Percentiles rank a stretch among this genome's conserved stretches.
phyloP scores from a whole-genome alignment of 2,797 vertebrate species.

The Peromyscus melanophrys region DNA sequence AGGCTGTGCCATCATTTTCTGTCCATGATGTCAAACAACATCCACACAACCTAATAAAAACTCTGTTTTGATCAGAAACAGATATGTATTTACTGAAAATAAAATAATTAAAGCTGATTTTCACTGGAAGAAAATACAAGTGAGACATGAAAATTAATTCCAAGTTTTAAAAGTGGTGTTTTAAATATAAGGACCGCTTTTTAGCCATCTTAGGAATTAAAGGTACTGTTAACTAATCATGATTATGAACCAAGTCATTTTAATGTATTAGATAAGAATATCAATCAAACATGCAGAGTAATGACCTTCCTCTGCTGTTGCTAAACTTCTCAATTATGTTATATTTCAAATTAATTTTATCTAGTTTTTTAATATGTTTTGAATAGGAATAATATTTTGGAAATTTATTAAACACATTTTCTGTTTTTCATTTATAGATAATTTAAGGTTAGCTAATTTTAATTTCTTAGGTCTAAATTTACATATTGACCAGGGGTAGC shows the following conservation, averaged over 20 bases:
- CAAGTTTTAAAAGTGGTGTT: constrained; percentile 39
- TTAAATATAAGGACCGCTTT: neutral
- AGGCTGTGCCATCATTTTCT: constrained; percentile 3
- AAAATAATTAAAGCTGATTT: constrained; percentile 39
- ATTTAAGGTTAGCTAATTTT: constrained; percentile 48
- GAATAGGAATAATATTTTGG: neutral
- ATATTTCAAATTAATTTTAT: constrained; percentile 11
- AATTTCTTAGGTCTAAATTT: constrained; percentile 44
- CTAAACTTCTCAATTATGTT: constrained; percentile 20
- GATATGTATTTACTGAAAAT: neutral
- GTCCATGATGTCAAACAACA: constrained; percentile 5
- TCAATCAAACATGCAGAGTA: neutral
- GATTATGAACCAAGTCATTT: constrained; percentile 42
- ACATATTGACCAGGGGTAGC: neutral
- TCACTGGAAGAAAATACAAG: constrained; percentile 11
- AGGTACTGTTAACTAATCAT: neutral
- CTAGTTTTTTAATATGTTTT: neutral
- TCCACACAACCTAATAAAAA: constrained; percentile 36
- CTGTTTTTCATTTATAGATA: neutral
- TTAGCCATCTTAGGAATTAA: constrained; percentile 46
- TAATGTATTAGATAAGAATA: constrained; percentile 6
- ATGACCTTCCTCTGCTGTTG: neutral
- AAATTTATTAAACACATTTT: constrained; percentile 21
- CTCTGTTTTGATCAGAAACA: constrained; percentile 17
- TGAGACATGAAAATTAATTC: neutral